Conservation (phyloP, 53 echinoderm and acorn worm species). For the Antedon mediterranea region DNA sequence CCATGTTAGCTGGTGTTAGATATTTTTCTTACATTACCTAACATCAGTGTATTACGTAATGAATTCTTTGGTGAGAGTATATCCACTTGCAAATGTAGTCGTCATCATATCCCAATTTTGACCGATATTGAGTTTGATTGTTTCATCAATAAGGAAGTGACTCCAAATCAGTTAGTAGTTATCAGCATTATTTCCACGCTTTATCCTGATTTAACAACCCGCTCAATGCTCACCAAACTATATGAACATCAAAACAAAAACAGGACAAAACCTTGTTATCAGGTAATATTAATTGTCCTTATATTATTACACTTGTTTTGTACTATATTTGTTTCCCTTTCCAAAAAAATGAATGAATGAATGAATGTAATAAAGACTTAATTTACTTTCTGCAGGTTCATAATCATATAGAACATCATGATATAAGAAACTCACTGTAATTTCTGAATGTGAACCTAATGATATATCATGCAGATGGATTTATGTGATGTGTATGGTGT, state of each 20-base stretch:
- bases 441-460: too few species aligned
- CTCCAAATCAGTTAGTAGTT: constrained; percentile 67
- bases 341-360: too few species aligned
- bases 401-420: too few species aligned
- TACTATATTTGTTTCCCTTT: too few species aligned
- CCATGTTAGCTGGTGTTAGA: too few species aligned
- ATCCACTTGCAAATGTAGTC: constrained; percentile 66
- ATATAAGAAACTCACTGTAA: too few species aligned
- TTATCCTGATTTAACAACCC: constrained; percentile 52
- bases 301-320: too few species aligned
- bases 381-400: too few species aligned
- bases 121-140: constrained; percentile 72
- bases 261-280: constrained; percentile 87
- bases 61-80: constrained; percentile 63
- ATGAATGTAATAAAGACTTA: too few species aligned
- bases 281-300: constrained; percentile 24
- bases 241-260: constrained; percentile 77
- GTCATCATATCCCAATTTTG: constrained; percentile 66
- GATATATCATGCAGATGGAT: too few species aligned
- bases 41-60: constrained; percentile 52
- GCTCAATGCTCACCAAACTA: constrained; percentile 62
- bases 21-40: constrained; percentile 2
- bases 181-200: constrained; percentile 68
- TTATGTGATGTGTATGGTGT: too few species aligned
- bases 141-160: constrained; percentile 38